phyloP scores from a whole-genome alignment of 2,113 vertebrate species.

The Cyprinodon variegatus region DNA sequence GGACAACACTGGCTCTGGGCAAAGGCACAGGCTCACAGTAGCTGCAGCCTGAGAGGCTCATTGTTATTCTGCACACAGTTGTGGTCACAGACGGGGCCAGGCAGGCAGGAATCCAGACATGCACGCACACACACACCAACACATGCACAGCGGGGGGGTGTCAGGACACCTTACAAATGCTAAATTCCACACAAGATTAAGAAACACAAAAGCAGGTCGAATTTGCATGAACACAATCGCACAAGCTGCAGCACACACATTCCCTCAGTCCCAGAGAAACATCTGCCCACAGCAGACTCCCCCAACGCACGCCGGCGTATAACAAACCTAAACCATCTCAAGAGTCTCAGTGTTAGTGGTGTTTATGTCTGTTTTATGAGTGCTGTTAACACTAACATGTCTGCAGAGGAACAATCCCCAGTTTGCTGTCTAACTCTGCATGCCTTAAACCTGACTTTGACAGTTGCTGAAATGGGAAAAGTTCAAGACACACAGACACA shows the following conservation, averaged over 20 bases:
- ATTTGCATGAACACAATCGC: constrained; percentile 55
- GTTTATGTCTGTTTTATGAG: no score
- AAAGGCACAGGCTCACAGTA: constrained; percentile 29
- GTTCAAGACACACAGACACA: neutral
- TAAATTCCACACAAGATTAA: constrained; percentile 63
- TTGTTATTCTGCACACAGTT: constrained; percentile 77
- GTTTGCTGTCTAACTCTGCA: neutral
- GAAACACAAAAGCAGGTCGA: constrained; percentile 49
- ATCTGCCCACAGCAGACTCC: constrained; percentile 39
- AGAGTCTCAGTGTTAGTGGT: neutral
- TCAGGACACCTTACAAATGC: constrained; percentile 60
- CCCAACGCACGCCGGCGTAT: neutral
- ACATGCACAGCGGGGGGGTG: neutral
- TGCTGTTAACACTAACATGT: neutral
- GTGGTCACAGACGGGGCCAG: constrained; percentile 69
- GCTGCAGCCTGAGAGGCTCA: constrained; percentile 61
- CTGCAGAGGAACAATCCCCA: neutral
- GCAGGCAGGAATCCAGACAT: constrained; percentile 37
- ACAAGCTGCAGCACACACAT: constrained; percentile 40
- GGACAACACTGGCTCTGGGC: constrained; percentile 49
- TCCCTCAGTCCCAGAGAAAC: constrained; percentile 54
- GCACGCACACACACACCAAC: constrained; percentile 35
- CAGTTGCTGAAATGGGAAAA: no score
- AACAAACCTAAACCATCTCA: neutral
- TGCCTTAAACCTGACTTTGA: neutral